These are phyloP conservation scores for Iselma pallidipennis DNA, from an alignment of 2,888 invertebrate species.

Conservation along the genomic window DNA sequence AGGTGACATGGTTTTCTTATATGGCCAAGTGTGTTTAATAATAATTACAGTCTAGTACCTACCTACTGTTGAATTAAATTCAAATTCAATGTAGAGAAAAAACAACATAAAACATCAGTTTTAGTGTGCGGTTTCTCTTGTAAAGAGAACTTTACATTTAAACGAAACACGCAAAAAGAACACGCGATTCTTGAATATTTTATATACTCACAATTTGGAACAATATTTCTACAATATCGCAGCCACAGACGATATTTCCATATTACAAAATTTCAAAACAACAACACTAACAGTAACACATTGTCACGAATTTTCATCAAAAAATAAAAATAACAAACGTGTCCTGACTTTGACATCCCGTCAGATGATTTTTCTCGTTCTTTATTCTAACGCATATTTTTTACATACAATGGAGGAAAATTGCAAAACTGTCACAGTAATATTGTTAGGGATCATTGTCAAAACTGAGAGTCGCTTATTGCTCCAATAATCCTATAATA, in stretches of 20 bases:
- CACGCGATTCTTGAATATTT: slow-evolving; percentile 24
- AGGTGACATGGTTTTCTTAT: neutral
- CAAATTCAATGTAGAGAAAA: slow-evolving; percentile 12
- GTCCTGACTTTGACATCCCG: neutral
- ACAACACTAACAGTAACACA: slow-evolving; percentile 8
- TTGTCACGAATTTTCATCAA: slow-evolving; percentile 2
- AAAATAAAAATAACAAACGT: neutral
- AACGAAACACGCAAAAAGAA: slow-evolving; percentile 15
- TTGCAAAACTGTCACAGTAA: slow-evolving; percentile 4
- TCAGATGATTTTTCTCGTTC: neutral
- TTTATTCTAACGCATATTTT: neutral
- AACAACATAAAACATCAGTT: slow-evolving; percentile 17
- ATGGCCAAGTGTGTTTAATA: neutral
- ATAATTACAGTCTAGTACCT: slow-evolving; percentile 1
- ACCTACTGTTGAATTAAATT: slow-evolving; percentile 13
- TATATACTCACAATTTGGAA: slow-evolving; percentile 13
- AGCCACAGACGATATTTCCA: slow-evolving; percentile 8
- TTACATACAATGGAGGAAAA: neutral
- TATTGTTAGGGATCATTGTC: slow-evolving; percentile 9
- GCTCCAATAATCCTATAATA: slow-evolving; percentile 30
- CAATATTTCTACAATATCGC: slow-evolving; percentile 12
- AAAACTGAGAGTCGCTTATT: slow-evolving; percentile 9
- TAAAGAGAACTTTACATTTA: slow-evolving; percentile 19
- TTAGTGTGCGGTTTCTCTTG: slow-evolving; percentile 17
- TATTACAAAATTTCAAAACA: slow-evolving; percentile 12